Percentiles rank a stretch among this genome's conserved stretches.
Conservation (phyloP, 2,797 vertebrate genomes). For the Ceryle rudis region DNA sequence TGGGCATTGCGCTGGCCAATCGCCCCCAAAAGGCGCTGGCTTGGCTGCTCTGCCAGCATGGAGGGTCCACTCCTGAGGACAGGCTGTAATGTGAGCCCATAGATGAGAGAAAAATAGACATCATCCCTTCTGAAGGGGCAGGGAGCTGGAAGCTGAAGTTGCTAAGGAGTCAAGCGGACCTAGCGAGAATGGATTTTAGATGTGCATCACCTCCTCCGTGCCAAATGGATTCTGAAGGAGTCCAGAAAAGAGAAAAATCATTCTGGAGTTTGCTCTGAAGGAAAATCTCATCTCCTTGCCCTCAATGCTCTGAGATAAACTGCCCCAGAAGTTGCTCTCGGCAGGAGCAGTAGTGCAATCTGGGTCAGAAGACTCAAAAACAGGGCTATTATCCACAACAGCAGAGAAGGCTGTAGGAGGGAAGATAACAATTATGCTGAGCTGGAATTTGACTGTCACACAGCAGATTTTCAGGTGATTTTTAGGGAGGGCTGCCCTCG, state of each 20-base stretch:
- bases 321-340: background rate
- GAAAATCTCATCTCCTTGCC: background rate
- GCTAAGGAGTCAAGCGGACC: background rate
- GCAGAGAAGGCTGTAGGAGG: background rate
- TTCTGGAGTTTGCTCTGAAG: background rate
- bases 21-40: background rate
- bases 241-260: background rate
- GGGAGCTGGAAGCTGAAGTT: background rate
- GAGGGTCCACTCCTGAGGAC: background rate
- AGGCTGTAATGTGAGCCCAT: background rate
- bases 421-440: background rate
- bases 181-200: background rate
- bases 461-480: background rate
- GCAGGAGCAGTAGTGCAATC: background rate
- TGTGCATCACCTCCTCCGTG: accelerated
- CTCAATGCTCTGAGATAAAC: background rate
- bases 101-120: background rate
- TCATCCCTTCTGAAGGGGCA: background rate
- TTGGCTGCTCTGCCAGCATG: background rate
- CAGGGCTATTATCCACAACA: conserved; percentile 6
- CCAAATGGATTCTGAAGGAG: background rate
- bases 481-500: background rate
- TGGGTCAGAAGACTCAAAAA: conserved; percentile 31
- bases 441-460: background rate
- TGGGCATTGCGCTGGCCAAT: background rate